Percentiles rank a stretch among this genome's conserved stretches.
Conservation (phyloP, 2,113 vertebrate genomes). For the Ctenodactylus gundi region DNA sequence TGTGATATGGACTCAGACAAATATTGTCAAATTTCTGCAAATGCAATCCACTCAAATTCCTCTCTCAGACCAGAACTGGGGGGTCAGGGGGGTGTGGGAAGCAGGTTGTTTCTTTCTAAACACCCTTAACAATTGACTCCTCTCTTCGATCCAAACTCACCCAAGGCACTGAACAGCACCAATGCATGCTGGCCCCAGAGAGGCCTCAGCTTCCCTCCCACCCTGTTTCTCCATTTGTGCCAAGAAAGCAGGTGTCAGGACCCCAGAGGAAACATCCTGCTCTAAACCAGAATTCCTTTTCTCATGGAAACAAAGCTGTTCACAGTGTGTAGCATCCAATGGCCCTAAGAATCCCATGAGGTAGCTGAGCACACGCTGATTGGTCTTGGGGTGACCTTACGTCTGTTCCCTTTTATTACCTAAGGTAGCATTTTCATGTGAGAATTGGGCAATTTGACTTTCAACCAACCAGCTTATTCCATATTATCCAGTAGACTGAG, state of each 20-base stretch:
- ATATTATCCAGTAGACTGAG: not conserved
- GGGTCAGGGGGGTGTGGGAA: too few species aligned
- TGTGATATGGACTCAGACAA: not conserved
- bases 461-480: not conserved
- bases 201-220: not conserved
- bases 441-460: not conserved
- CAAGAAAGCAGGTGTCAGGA: not conserved
- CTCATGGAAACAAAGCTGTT: not conserved
- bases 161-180: not conserved
- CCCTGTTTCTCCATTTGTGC: not conserved
- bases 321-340: not conserved
- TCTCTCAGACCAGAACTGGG: not conserved
- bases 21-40: not conserved
- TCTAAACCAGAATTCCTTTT: not conserved
- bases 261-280: not conserved
- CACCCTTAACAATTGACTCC: rapidly evolving
- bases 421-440: not conserved
- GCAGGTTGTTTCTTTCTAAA: not conserved
- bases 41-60: not conserved
- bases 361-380: not conserved
- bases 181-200: not conserved
- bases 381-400: not conserved
- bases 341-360: not conserved
- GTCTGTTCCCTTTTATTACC: not conserved
- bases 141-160: not conserved